Conservation (phyloP, 2,113 vertebrate species). For the Pterocles burchelli region DNA sequence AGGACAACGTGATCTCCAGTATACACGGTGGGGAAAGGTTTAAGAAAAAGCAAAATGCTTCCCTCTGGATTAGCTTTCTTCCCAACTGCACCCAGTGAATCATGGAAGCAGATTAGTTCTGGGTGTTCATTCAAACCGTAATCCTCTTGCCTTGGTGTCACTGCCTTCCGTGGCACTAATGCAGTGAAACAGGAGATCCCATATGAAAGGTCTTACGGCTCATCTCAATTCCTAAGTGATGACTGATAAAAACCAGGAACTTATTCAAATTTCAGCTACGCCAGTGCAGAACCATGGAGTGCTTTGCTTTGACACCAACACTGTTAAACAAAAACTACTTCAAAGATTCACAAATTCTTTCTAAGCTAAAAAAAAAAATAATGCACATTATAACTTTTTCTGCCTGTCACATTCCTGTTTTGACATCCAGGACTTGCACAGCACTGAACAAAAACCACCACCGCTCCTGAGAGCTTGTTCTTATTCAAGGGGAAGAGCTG, state of each 20-base stretch:
- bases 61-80: not conserved
- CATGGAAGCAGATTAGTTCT: conserved; percentile 5
- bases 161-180: not conserved
- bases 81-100: not conserved
- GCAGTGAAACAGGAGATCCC: not conserved
- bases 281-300: not conserved
- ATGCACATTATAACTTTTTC: not conserved
- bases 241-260: not conserved
- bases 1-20: not conserved
- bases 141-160: not conserved
- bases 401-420: not conserved
- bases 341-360: not conserved
- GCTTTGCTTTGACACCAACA: not conserved
- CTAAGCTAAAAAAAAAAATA: not conserved
- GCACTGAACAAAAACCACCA: not conserved
- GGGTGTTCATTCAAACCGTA: not conserved
- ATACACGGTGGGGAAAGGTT: not conserved
- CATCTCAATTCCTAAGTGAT: not conserved
- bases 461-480: not conserved
- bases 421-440: not conserved
- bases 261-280: not conserved
- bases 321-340: not conserved
- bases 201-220: rapidly evolving
- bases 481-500: not conserved
- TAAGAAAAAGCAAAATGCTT: not conserved